Base-by-base conservation (phyloP, 2,888 invertebrate genomes). In the Idaea dimidiata region DNA sequence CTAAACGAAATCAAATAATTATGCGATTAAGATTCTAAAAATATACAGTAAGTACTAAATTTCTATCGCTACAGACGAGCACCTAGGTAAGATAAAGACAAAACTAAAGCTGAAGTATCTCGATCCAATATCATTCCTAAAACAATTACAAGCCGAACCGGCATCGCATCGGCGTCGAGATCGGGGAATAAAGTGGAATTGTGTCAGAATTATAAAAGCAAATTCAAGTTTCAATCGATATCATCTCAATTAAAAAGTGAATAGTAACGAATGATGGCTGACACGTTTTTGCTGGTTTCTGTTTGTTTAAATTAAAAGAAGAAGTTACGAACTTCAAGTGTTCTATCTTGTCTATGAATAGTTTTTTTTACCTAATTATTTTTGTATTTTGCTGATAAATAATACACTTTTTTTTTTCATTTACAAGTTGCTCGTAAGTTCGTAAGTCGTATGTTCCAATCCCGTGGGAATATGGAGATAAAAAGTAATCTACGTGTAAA, bases 171-270 rank as follows among this genome's bases (percentile, higher is more conserved):
- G 16, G 59, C 17, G 10, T 14, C 8, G 43, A 43, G 16, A 16
- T 53, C 17, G 57, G 66, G 16, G 55, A 43, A 33, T 60, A 64
- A 62, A 64, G 65, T 60, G 72, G 69, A 77, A 77, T 64, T 74
- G 76, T 77, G 77, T 77, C 78, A 77, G 73, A 77, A 77, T 77
- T 77, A 77, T 72, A 77, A 76, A 77, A 75, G 74, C 77, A 77
- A 77, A 76, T 76, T 61, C 54, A 24, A 17, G 66, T 62, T 43
- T 43, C 43, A 62, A 74, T 72, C 72, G 75, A 76, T 24, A 24
- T 69, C 67, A 57, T 66, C 66, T 70, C 75, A 76, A 77, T 77
- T 77, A 77, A 74, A 77, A 74, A 68, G 61, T 6, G 56, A 56
- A 56, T 56, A 18, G 17, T 18, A 62, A 71, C 66, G 73, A 68